Percentiles rank a stretch among this genome's conserved stretches.
Conservation (phyloP, 2,888 invertebrate species). For the Prosapia bicincta region DNA sequence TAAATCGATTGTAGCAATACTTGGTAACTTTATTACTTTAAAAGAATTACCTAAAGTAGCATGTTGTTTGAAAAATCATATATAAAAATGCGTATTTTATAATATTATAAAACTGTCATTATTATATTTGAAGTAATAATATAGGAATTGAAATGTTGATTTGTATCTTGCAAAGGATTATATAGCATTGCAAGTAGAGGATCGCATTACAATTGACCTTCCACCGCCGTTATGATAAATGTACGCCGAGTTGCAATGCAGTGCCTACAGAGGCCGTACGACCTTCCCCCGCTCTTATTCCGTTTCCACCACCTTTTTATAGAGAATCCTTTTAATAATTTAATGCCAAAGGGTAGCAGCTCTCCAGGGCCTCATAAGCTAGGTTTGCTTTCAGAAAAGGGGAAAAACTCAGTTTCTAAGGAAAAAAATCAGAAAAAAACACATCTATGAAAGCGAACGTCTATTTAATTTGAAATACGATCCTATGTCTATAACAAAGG, state of each 20-base stretch:
- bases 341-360: conserved; percentile 15
- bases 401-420: background rate
- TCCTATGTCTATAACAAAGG: background rate
- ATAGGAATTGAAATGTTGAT: too few relatives aligned
- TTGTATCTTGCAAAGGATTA: too few relatives aligned
- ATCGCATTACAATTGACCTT: too few relatives aligned
- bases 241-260: background rate
- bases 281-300: background rate
- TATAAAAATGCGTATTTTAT: too few relatives aligned
- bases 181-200: too few relatives aligned
- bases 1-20: too few relatives aligned
- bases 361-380: conserved; percentile 19
- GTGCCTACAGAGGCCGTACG: background rate
- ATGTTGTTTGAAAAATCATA: too few relatives aligned
- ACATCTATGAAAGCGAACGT: background rate
- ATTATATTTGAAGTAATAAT: too few relatives aligned
- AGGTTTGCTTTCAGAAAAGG: conserved; percentile 1
- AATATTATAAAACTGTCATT: too few relatives aligned
- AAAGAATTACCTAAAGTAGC: too few relatives aligned
- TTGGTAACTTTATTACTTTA: too few relatives aligned
- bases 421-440: background rate
- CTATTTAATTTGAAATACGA: background rate
- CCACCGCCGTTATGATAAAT: too few relatives aligned
- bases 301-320: conserved; percentile 16
- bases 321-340: conserved; percentile 24